Evolutionary conservation across 92 coral and sea anemone genomes (phyloP).

Genomic region (Porites lobata): DNA sequence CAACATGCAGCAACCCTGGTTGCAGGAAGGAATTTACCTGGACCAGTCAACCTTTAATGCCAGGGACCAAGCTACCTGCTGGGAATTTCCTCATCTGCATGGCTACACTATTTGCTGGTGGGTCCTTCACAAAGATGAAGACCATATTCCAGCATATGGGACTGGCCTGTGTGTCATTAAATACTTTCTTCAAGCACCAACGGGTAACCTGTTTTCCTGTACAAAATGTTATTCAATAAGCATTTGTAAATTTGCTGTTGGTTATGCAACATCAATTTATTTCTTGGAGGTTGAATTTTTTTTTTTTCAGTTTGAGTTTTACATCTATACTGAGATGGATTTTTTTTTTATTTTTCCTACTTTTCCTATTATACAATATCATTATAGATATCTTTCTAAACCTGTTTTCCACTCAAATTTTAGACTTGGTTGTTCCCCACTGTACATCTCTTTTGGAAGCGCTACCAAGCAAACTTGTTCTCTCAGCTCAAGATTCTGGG

Average conservation of each 20-base stretch:
- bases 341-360: too few relatives aligned
- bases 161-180: slow-evolving; percentile 61
- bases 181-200: slow-evolving; percentile 65
- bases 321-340: too few relatives aligned
- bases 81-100: slow-evolving; percentile 77
- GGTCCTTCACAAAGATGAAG: slow-evolving; percentile 53
- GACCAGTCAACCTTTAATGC: slow-evolving; percentile 73
- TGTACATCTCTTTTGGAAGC: not conserved
- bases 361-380: too few relatives aligned
- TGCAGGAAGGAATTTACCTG: slow-evolving; percentile 51
- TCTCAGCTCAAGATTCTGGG: not conserved
- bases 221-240: too few relatives aligned
- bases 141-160: slow-evolving; percentile 75
- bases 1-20: slow-evolving; percentile 54
- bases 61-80: slow-evolving; percentile 46
- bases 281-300: too few relatives aligned
- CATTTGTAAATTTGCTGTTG: too few relatives aligned
- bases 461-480: slow-evolving; percentile 16
- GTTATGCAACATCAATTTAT: too few relatives aligned
- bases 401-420: too few relatives aligned
- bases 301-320: too few relatives aligned
- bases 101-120: slow-evolving; percentile 75
- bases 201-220: slow-evolving; percentile 7
- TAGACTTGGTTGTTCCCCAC: not conserved
- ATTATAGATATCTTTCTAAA: too few relatives aligned